Conservation (phyloP, 2,113 vertebrate species). For the Myrmecophaga tridactyla region DNA sequence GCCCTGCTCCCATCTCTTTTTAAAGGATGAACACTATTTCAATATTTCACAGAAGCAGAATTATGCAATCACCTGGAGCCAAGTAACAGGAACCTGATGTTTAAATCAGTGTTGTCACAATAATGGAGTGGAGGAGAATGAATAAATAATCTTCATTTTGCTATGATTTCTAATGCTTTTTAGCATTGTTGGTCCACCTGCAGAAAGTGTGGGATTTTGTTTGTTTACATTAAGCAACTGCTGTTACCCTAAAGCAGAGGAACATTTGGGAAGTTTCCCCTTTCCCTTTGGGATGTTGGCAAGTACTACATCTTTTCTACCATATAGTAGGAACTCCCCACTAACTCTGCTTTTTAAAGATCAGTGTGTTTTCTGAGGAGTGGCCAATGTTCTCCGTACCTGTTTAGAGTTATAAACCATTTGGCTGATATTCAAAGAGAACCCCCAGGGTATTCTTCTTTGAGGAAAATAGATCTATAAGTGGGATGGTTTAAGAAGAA, state of each 20-base stretch:
- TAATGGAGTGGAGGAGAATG: not conserved
- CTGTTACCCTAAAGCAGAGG: not conserved
- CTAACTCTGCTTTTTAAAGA: not conserved
- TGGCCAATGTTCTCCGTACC: not conserved
- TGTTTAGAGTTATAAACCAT: not conserved
- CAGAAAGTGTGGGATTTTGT: not conserved
- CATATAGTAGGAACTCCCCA: not conserved
- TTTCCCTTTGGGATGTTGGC: not conserved
- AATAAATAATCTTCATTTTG: not conserved
- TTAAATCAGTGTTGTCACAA: not conserved
- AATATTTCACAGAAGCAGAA: not conserved
- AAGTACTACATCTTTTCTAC: not conserved
- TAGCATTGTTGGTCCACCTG: not conserved
- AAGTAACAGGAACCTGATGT: not conserved
- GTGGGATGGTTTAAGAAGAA: not conserved
- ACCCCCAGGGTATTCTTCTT: not conserved
- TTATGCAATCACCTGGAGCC: not conserved
- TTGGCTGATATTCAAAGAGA: not conserved
- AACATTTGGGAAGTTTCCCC: not conserved
- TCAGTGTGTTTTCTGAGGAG: not conserved
- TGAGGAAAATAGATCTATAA: not conserved
- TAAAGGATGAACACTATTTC: not conserved
- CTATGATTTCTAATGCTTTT: not conserved
- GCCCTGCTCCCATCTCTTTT: not conserved
- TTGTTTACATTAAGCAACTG: not conserved